These are phyloP conservation scores for Hemaris fuciformis DNA, from an alignment of 2,888 invertebrate species.

Conservation along the genomic window DNA sequence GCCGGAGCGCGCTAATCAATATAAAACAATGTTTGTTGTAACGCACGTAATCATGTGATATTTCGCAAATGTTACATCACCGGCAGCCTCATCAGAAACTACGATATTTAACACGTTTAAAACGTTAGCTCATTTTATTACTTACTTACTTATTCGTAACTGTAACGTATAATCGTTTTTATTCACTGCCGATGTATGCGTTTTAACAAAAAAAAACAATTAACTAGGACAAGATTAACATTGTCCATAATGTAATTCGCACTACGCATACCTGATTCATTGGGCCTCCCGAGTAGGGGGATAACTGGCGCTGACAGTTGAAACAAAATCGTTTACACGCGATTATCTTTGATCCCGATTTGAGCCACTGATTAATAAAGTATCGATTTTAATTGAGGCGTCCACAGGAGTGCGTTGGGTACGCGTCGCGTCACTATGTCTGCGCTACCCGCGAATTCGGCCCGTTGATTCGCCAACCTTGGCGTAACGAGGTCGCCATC, in stretches of 20 bases:
- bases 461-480: constrained; percentile 73
- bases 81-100: constrained; percentile 36
- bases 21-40: constrained; percentile 50
- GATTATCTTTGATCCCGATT: constrained; percentile 12
- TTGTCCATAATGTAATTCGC: constrained; percentile 9
- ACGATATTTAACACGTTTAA: constrained; percentile 11
- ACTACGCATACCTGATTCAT: constrained; percentile 7
- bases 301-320: not conserved
- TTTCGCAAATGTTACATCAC: constrained; percentile 57
- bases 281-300: not conserved
- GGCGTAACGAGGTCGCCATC: constrained; percentile 69
- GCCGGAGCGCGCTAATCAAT: constrained; percentile 61
- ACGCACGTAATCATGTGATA: constrained; percentile 48
- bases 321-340: not conserved
- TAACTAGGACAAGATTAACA: constrained; percentile 4
- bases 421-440: constrained; percentile 69
- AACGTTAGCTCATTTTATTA: constrained; percentile 10
- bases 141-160: constrained; percentile 18
- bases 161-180: constrained; percentile 7
- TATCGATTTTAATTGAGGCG: constrained; percentile 39
- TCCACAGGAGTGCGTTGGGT: constrained; percentile 41
- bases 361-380: constrained; percentile 26
- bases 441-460: constrained; percentile 59
- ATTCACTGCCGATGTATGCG: not conserved
- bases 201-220: not conserved